phyloP scores from a whole-genome alignment of 2,888 invertebrate species.

The Nasonovia ribisnigri region DNA sequence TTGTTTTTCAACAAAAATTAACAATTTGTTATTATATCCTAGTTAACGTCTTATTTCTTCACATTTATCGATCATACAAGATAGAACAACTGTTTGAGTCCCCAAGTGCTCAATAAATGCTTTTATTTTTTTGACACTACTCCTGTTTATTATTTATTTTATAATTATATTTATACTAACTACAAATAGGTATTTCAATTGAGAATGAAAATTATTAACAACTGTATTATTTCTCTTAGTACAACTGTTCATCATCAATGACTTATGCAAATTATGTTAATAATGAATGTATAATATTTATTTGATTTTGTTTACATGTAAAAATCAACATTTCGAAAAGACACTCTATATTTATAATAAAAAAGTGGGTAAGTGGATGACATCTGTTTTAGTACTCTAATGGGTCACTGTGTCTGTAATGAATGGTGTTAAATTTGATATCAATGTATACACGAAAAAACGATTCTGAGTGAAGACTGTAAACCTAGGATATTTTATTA shows the following conservation, averaged over 20 bases:
- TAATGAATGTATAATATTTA: not conserved
- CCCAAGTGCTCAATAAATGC: not conserved
- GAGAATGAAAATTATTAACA: not conserved
- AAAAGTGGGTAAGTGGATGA: too few species aligned
- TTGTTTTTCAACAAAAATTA: not conserved
- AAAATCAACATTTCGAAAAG: not conserved
- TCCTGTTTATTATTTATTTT: not conserved
- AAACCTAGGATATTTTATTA: too few species aligned
- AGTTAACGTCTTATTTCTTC: not conserved
- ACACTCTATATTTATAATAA: not conserved
- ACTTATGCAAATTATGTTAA: too few species aligned
- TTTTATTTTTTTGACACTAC: not conserved
- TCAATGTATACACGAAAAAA: too few species aligned
- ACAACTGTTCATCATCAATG: not conserved
- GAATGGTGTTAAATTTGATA: too few species aligned
- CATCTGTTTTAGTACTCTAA: too few species aligned
- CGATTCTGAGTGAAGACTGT: too few species aligned
- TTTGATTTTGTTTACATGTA: not conserved
- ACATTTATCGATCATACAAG: not conserved
- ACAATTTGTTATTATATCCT: not conserved
- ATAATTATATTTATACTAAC: not conserved
- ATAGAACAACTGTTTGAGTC: not conserved
- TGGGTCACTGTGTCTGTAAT: too few species aligned
- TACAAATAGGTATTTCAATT: not conserved
- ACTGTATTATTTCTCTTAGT: not conserved